A percentile compares a stretch with the other conserved stretches of the same genome.
Evolutionary conservation across 2,797 vertebrate species (phyloP).

Genomic region (Channa striata): DNA sequence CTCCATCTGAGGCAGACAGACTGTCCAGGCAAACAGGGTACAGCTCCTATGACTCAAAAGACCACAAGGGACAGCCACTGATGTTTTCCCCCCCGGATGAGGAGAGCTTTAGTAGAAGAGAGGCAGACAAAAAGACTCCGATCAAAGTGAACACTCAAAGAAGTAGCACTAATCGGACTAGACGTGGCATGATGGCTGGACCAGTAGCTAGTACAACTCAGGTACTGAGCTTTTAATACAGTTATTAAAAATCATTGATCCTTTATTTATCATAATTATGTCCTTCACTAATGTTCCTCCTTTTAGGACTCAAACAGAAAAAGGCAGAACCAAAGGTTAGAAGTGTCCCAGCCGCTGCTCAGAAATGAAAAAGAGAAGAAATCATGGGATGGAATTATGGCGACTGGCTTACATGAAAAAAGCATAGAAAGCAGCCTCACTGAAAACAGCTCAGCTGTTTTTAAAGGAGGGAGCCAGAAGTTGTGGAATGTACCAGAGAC

Average conservation of each 20-base stretch:
- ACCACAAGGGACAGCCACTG: slow-evolving; percentile 32
- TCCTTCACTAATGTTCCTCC: slow-evolving; percentile 5
- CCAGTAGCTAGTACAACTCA: slow-evolving; percentile 84
- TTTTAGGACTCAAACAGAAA: slow-evolving; percentile 77
- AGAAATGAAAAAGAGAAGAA: slow-evolving; percentile 45
- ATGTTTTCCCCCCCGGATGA: slow-evolving; percentile 33
- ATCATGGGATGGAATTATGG: slow-evolving; percentile 13
- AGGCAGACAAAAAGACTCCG: slow-evolving; percentile 51
- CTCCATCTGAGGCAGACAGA: slow-evolving; percentile 44
- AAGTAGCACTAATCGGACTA: slow-evolving; percentile 80
- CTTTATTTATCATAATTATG: neutral
- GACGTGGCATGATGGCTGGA: slow-evolving; percentile 89
- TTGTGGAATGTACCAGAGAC: slow-evolving; percentile 16
- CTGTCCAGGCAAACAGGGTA: slow-evolving; percentile 28
- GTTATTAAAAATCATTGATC: neutral
- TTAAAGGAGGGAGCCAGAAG: slow-evolving; percentile 1
- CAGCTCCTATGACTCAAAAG: slow-evolving; percentile 25
- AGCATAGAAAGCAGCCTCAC: slow-evolving; percentile 17
- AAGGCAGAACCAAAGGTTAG: slow-evolving; percentile 59
- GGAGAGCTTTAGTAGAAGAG: slow-evolving; percentile 36
- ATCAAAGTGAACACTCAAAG: slow-evolving; percentile 74
- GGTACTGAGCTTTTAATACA: slow-evolving; percentile 75
- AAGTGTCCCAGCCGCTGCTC: slow-evolving; percentile 34
- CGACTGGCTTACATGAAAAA: slow-evolving; percentile 26
- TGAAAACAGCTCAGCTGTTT: slow-evolving; percentile 14